phyloP scores from a whole-genome alignment of 2,797 vertebrate genomes.

The Eulemur rubriventer region DNA sequence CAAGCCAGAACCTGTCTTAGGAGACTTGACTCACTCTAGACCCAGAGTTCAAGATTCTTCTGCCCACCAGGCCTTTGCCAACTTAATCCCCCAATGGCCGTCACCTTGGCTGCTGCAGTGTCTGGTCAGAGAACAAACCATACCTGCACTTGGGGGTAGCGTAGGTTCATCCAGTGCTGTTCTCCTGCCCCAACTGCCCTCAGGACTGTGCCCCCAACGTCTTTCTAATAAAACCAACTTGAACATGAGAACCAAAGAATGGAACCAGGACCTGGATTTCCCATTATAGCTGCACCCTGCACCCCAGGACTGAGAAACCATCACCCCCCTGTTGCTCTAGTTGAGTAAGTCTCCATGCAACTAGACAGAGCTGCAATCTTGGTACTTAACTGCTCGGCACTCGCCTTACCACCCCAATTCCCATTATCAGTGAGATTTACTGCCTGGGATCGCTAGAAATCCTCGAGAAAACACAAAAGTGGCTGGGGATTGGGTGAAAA shows the following conservation, averaged over 20 bases:
- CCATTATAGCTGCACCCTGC: background rate
- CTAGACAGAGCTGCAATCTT: background rate
- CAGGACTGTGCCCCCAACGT: background rate
- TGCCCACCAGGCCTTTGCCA: background rate
- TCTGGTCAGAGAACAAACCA: background rate
- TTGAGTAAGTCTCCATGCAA: background rate
- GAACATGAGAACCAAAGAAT: background rate
- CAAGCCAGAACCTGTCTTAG: background rate
- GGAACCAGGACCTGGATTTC: background rate
- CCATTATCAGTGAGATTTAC: background rate
- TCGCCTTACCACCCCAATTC: background rate
- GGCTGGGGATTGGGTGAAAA: background rate
- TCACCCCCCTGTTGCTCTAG: background rate
- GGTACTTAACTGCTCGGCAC: background rate
- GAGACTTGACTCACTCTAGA: background rate
- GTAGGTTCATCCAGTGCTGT: background rate
- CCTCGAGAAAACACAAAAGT: background rate
- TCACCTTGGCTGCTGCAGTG: background rate
- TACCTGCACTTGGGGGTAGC: background rate
- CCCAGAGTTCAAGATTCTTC: background rate
- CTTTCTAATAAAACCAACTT: background rate
- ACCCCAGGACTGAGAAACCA: background rate
- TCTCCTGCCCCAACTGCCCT: too few species aligned
- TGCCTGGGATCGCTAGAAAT: background rate
- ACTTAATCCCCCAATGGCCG: background rate